phyloP scores from a whole-genome alignment of 2,113 vertebrate species.

The Neopipo cinnamomea region DNA sequence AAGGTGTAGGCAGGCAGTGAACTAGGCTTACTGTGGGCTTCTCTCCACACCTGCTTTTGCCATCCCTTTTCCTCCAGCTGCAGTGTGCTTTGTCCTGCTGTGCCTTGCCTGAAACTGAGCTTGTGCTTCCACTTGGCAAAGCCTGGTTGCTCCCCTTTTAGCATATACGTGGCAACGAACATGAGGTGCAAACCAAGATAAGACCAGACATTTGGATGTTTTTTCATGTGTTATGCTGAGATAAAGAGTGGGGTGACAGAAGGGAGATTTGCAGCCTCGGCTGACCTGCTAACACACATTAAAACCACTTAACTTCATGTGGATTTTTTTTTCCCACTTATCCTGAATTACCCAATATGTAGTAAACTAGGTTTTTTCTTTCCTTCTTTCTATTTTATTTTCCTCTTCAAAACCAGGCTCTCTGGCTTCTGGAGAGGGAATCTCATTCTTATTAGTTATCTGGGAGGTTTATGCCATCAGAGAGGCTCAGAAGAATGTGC shows the following conservation, averaged over 20 bases:
- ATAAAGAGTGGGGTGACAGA: constrained; percentile 6
- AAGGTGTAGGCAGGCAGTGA: not conserved
- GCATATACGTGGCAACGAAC: not conserved
- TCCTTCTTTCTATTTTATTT: accelerated
- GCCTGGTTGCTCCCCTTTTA: not conserved
- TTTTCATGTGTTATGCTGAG: not conserved
- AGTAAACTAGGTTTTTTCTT: not conserved
- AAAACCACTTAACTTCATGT: not conserved
- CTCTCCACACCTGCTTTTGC: not conserved
- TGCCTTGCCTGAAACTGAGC: not conserved
- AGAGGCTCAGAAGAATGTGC: not conserved
- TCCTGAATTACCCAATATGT: not conserved
- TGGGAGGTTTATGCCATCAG: not conserved
- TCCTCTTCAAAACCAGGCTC: not conserved
- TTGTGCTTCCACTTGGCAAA: not conserved
- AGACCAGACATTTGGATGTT: constrained; percentile 21
- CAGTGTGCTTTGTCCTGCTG: not conserved
- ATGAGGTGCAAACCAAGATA: constrained; percentile 49
- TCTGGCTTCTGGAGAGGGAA: not conserved
- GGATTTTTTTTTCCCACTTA: not conserved
- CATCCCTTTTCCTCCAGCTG: not conserved
- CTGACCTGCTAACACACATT: constrained; percentile 36
- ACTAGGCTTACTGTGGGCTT: not conserved
- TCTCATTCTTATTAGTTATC: not conserved
- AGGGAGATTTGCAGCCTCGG: not conserved